Evolutionary conservation across 2,888 invertebrate species (phyloP).

Genomic region (Ochropleura leucogaster): DNA sequence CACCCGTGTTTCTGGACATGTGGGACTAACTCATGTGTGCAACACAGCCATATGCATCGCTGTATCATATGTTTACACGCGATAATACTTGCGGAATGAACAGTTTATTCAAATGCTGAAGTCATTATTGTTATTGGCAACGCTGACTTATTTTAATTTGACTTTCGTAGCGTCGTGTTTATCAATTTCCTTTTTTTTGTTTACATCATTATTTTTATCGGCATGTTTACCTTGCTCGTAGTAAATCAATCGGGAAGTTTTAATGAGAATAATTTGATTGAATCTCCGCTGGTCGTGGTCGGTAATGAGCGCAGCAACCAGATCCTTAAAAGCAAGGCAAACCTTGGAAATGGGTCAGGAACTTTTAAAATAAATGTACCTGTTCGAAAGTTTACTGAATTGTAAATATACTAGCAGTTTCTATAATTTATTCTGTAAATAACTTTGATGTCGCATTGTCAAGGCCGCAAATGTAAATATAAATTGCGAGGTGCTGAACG

Average conservation of each 20-base stretch:
- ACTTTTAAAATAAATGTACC: not conserved
- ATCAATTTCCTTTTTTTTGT: constrained; percentile 49
- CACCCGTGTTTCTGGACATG: constrained; percentile 58
- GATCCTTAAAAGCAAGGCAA: constrained; percentile 25
- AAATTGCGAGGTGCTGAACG: constrained; percentile 64
- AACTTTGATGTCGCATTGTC: constrained; percentile 57
- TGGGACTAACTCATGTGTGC: constrained; percentile 51
- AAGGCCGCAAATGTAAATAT: constrained; percentile 62
- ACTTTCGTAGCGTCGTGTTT: constrained; percentile 60
- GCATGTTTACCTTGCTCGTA: constrained; percentile 39
- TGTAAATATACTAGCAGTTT: constrained; percentile 7
- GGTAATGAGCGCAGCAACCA: constrained; percentile 55
- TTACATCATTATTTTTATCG: constrained; percentile 58
- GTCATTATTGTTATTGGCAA: constrained; percentile 57
- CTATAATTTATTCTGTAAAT: constrained; percentile 37
- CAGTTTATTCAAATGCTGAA: constrained; percentile 60
- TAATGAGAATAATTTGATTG: constrained; percentile 64
- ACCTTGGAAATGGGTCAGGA: constrained; percentile 28
- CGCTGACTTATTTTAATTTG: constrained; percentile 59
- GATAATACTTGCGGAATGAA: constrained; percentile 63
- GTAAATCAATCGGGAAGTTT: constrained; percentile 42
- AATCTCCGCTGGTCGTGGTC: constrained; percentile 35
- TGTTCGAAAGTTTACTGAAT: constrained; percentile 13
- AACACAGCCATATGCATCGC: constrained; percentile 40
- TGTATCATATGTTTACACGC: constrained; percentile 57